These are phyloP conservation scores for Diadema setosum DNA, from an alignment of 35 echinoderm and acorn worm species.

Conservation along the genomic window DNA sequence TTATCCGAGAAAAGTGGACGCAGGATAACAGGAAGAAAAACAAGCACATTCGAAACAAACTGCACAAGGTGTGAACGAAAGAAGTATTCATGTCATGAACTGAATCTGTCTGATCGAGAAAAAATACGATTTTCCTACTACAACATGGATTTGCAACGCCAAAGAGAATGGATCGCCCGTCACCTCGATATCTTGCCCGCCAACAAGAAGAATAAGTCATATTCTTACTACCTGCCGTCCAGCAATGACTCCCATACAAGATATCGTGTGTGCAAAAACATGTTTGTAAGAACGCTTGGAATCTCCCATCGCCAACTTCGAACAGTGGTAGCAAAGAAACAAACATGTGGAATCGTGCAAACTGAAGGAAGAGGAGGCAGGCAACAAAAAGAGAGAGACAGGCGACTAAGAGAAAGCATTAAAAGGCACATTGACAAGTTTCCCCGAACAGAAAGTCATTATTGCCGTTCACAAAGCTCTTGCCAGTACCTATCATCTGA, in stretches of 20 bases:
- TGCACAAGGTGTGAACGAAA: too few species aligned
- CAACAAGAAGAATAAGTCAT: neutral
- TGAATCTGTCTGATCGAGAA: too few species aligned
- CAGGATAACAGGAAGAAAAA: neutral
- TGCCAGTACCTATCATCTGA: conserved; percentile 40
- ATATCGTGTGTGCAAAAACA: neutral
- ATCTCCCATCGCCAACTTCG: neutral
- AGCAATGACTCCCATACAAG: neutral
- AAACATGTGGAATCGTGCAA: neutral
- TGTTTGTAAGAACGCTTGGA: conserved; percentile 41
- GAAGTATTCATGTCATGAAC: too few species aligned
- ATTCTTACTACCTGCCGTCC: conserved; percentile 9
- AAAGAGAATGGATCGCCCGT: conserved; percentile 39
- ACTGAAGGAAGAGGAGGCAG: conserved; percentile 38
- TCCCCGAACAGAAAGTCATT: conserved; percentile 50
- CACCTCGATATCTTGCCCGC: neutral
- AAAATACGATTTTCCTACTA: too few species aligned
- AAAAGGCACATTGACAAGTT: conserved; percentile 33
- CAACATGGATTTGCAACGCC: too few species aligned
- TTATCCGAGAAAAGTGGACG: neutral
- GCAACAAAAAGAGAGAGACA: neutral
- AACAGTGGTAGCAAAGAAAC: neutral
- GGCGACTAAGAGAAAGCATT: conserved; percentile 4
- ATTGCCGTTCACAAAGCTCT: neutral
- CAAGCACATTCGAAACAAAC: too few species aligned